Conservation (phyloP, 2,797 vertebrate genomes). For the Lutjanus argentimaculatus region DNA sequence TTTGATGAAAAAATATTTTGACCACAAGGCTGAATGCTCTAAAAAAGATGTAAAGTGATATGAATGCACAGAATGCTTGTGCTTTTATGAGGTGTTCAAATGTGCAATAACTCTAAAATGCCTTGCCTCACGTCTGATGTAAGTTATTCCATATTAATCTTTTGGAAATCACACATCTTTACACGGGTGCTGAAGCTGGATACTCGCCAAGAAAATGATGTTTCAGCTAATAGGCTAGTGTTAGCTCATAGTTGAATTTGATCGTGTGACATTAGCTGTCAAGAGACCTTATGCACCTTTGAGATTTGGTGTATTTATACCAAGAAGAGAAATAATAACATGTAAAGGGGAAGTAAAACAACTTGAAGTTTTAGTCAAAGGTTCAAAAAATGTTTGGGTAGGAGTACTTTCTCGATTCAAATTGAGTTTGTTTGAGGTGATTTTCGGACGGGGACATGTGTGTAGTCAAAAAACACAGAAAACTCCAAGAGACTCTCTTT, state of each 20-base stretch:
- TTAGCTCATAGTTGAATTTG: background rate
- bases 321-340: background rate
- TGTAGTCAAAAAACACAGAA: no score
- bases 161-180: conserved; percentile 15
- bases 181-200: conserved; percentile 9
- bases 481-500: no score
- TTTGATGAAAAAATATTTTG: conserved; percentile 19
- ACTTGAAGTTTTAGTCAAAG: background rate
- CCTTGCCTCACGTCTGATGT: conserved; percentile 24
- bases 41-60: conserved; percentile 12
- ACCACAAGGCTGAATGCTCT: background rate
- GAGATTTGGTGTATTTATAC: conserved; percentile 1
- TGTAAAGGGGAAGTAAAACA: conserved; percentile 1
- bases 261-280: background rate
- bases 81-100: conserved; percentile 42
- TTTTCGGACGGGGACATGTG: no score
- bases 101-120: conserved; percentile 17
- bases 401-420: no score
- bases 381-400: no score
- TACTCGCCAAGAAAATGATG: background rate
- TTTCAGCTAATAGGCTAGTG: background rate
- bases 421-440: no score
- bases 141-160: conserved; percentile 13
- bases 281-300: background rate
- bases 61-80: background rate